Evolutionary conservation across 2,888 invertebrate species (phyloP), one percentile per base, ranked within the genome.

Genomic region (Platycheirus rosarum): DNA sequence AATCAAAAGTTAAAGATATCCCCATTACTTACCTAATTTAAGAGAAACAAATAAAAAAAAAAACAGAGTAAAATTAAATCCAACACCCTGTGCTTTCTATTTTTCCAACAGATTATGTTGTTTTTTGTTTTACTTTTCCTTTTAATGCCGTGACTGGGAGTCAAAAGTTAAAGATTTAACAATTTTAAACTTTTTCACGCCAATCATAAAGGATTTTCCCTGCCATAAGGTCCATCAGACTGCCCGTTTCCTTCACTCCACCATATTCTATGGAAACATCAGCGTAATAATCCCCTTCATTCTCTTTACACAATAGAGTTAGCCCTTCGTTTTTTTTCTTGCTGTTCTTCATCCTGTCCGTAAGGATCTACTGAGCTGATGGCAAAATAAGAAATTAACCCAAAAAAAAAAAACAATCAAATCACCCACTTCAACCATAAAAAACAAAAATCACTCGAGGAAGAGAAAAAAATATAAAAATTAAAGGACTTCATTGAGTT

Each of bases 341-440:
- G 37, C 20, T 55, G 20, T 13, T 40, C 1, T 9, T n/a, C n/a
- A n/a, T n/a, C n/a, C n/a, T n/a, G n/a, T n/a, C n/a, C n/a, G 16
- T 42, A 29, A 29, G 69, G 18, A 49, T 49, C 40, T 16, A n/a
- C 57, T 20, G n/a, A n/a, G 53, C 73, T 73, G 57, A 75, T 60
- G 75, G 46, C 32, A 66, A 74, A 65, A 70, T 75, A 75, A 65
- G 80, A 70, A 80, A 75, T 75, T 75, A 80, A 80, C 80, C 80
- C 75, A 29, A 55, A 55, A n/a, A 8, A 3, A 26, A 48, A 20
- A 40, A 55, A 35, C 46, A 73, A 73, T 78, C 66, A 68, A 78
- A 78, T 78, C 78, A 53, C 73, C 68, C 68, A 55, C 55, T 46
- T 57, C 46, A 14, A 20, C 48, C 46, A 53, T 75, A 51, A 70